Percentiles rank a stretch among this genome's conserved stretches.
Evolutionary conservation across 2,888 invertebrate species (phyloP).

Genomic region (Drosophila paracracens): DNA sequence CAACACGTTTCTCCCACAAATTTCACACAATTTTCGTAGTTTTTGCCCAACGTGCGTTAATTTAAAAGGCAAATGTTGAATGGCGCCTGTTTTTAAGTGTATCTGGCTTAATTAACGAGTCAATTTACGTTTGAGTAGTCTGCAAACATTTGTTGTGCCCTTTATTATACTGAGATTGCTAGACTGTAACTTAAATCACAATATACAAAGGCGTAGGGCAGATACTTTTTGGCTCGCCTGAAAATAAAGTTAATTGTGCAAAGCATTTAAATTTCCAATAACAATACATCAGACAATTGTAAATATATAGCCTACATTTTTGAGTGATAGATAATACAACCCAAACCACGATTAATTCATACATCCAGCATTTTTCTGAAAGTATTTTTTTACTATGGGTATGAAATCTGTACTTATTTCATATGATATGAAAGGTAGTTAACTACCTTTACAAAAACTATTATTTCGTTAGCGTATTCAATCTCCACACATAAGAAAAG

Average conservation of each 20-base stretch:
- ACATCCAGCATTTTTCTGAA: background rate
- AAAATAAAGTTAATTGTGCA: background rate
- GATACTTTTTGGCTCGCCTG: background rate
- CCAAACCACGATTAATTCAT: too few species aligned
- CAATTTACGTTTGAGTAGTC: background rate
- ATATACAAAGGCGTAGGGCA: background rate
- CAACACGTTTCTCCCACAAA: slow-evolving; percentile 1
- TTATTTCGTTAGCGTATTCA: background rate
- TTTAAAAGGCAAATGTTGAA: background rate
- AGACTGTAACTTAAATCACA: background rate
- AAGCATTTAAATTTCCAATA: background rate
- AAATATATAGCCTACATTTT: background rate
- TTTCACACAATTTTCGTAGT: background rate
- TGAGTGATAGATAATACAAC: too few species aligned
- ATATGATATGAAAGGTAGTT: background rate
- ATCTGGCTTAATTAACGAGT: slow-evolving; percentile 1
- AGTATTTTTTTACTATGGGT: background rate
- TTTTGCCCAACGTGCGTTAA: background rate
- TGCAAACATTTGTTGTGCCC: background rate
- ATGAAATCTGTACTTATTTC: background rate
- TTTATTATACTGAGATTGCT: background rate
- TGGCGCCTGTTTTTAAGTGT: background rate
- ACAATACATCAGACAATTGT: background rate
- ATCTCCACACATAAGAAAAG: too few species aligned
- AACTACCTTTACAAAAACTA: background rate